phyloP scores from a whole-genome alignment of 2,888 invertebrate species.

The Chrysolina haemoptera region DNA sequence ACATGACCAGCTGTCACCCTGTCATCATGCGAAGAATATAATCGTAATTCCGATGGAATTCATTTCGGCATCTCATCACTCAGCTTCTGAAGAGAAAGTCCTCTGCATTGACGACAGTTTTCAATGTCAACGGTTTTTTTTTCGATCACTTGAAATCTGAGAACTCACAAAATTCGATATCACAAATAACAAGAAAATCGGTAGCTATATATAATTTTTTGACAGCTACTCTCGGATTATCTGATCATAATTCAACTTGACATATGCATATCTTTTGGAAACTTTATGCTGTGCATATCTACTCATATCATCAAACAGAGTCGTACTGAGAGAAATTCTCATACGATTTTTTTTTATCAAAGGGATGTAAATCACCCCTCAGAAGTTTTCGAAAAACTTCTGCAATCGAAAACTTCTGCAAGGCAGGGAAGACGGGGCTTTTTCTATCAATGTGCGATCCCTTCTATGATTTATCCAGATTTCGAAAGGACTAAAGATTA shows the following conservation, averaged over 20 bases:
- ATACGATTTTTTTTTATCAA: no score
- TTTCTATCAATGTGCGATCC: no score
- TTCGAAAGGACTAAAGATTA: no score
- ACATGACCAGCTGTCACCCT: background rate
- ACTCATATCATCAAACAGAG: background rate
- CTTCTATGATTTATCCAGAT: no score
- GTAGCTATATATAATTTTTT: background rate
- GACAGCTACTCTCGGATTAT: background rate
- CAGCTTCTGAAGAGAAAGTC: background rate
- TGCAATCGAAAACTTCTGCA: no score
- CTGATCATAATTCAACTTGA: background rate
- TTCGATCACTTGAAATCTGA: background rate
- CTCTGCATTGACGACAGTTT: background rate
- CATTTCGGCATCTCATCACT: background rate
- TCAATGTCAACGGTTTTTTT: background rate
- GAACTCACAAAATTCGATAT: conserved; percentile 1
- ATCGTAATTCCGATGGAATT: background rate
- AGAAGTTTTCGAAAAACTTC: no score
- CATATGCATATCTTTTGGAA: conserved; percentile 6
- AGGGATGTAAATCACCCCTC: no score
- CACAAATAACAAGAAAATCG: conserved; percentile 3
- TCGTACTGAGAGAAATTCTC: background rate
- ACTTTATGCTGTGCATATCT: background rate
- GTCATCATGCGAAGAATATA: background rate
- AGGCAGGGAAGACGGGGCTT: no score